Percentiles rank a stretch among this genome's conserved stretches.
Evolutionary conservation across 2,888 invertebrate genomes (phyloP).

Genomic region (Perdita meconis): DNA sequence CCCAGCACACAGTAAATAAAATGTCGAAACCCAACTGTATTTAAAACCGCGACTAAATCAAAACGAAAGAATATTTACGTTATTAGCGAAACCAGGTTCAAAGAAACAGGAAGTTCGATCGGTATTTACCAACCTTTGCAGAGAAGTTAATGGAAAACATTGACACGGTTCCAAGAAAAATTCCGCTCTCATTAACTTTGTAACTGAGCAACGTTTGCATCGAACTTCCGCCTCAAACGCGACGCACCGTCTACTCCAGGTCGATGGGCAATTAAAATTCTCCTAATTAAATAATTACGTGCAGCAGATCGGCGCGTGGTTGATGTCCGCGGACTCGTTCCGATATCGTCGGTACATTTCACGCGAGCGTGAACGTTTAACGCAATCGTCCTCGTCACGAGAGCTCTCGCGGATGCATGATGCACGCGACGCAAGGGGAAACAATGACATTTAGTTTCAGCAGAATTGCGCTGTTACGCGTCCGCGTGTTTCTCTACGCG

Average conservation of each 20-base stretch:
- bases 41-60: background rate
- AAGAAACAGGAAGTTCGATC: background rate
- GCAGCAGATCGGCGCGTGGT: background rate
- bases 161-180: background rate
- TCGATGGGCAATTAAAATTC: conserved; percentile 10
- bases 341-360: conserved; percentile 21
- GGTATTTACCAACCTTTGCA: background rate
- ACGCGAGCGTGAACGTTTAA: conserved; percentile 16
- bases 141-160: background rate
- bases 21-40: background rate
- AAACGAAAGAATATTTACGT: background rate
- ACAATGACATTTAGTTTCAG: conserved; percentile 23
- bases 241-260: background rate
- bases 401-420: background rate
- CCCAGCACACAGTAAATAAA: too few relatives aligned
- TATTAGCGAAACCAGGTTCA: background rate
- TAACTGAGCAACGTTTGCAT: background rate
- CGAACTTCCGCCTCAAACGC: background rate
- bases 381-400: conserved; percentile 34
- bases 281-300: background rate
- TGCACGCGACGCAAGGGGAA: conserved; percentile 24
- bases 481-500: background rate
- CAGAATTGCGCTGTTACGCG: conserved; percentile 10
- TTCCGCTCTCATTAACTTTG: background rate
- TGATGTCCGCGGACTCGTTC: background rate